Evolutionary conservation across 2,888 invertebrate species (phyloP), one percentile per base, ranked within the genome.

Genomic region (Sisyra nigra): DNA sequence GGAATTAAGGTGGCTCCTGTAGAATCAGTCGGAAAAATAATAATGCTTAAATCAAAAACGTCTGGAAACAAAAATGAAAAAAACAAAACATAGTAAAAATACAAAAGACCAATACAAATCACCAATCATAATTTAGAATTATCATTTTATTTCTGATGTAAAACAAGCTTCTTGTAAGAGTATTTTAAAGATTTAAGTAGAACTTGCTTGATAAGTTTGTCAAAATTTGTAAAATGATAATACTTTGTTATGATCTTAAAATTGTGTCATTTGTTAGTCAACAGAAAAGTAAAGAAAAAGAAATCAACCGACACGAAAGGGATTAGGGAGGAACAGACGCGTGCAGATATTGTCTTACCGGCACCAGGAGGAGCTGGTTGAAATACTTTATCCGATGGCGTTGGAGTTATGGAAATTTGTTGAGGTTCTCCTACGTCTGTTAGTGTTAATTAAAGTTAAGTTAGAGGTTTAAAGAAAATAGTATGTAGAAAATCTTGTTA

Each of bases 21-120:
- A 54, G 78, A 75, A 70, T 83, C 80, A 59, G 79, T 80, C 57
- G 82, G 81, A 66, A 80, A 76, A 63, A 75, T 71, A 65, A 78
- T 71, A 63, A 75, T 71, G 67, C 72, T 75, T 71, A 74, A 77
- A 69, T 78, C 75, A 69, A 72, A 70, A 60, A 77, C 71, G 70
- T 79, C 79, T 79, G 76, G 60, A 77, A 77, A 62, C 58, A 62
- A 61, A 61, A 56, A 58, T 53, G 49, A 45, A 50, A 51, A 48
- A 32, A 40, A 42, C 48, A 24, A 46, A 47, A 48, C 44, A 46
- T 44, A 45, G 35, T 36, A 47, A 46, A 37, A 36, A 44, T 48
- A 24, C 24, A 24, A 24, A 24, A 24, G 24, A 24, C 24, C 7
- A n/a, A 36, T 15, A 36, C 13, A 36, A 32, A 32, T 35, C 13